These are phyloP conservation scores for Lytechinus variegatus DNA, from an alignment of 35 echinoderm and acorn worm genomes.

Conservation along the genomic window DNA sequence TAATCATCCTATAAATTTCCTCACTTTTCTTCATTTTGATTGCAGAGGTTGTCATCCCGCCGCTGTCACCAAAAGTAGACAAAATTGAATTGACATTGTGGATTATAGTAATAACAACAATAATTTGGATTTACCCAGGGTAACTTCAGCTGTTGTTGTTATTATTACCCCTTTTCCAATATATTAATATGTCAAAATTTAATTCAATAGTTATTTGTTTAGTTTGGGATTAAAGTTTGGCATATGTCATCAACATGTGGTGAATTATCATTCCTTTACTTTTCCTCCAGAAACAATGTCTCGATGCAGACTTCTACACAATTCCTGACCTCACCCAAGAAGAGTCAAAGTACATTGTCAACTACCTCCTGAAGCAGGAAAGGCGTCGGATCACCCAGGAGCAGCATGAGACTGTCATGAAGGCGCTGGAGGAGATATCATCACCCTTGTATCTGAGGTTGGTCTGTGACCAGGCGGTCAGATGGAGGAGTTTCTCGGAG, in stretches of 20 bases:
- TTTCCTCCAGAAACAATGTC: constrained; percentile 68
- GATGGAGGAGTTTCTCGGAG: constrained; percentile 77
- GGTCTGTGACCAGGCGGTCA: constrained; percentile 55
- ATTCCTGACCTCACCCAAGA: constrained; percentile 56
- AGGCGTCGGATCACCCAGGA: constrained; percentile 59
- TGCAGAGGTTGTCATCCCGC: too few species aligned
- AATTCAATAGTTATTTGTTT: too few species aligned
- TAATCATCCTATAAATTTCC: too few species aligned
- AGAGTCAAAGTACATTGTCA: constrained; percentile 59
- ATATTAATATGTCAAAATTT: too few species aligned
- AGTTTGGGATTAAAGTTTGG: too few species aligned
- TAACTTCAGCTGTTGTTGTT: too few species aligned
- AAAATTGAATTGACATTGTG: too few species aligned
- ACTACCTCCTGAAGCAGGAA: constrained; percentile 55
- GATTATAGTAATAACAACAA: too few species aligned
- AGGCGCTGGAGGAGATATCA: constrained; percentile 63
- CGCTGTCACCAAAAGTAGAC: too few species aligned
- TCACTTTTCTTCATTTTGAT: too few species aligned
- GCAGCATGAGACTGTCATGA: constrained; percentile 61
- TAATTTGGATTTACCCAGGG: too few species aligned
- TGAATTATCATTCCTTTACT: not conserved
- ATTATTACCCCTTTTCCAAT: too few species aligned
- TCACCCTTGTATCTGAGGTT: constrained; percentile 74
- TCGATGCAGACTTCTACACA: constrained; percentile 44
- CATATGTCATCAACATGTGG: not conserved